Base-by-base conservation (phyloP, 1,140 invertebrate genomes). In the Pollicipes pollicipes region DNA sequence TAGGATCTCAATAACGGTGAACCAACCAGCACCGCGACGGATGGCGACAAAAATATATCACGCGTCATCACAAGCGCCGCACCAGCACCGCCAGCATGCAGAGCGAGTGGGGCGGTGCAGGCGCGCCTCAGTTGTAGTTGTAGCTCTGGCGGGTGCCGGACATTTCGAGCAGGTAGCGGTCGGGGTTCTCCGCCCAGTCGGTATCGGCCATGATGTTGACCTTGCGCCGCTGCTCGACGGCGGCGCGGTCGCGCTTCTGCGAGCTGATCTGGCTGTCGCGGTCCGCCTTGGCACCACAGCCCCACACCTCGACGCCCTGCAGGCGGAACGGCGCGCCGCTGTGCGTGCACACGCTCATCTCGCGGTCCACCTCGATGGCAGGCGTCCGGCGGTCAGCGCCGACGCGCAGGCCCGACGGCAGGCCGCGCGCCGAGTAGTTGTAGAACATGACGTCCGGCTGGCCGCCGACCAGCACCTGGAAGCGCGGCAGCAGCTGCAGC, bases 171-270 rank as follows among this genome's bases (percentile, higher is more conserved):
- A 95, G 82, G 78, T 88, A 88, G 72, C 91, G 85, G 82, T 96
- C 92, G 3, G 93, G 92, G 83, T 95, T 91, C 78, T 95, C 91
- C 73, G 91, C 83, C 92, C 92, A 95, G 78, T 93, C 91, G 0
- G 71, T 71, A 28, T 86, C 84, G 0, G 88, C 85, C 66, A 88
- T 91, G 68, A 93, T 78, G 78, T 93, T 93, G 4, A 93, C 88
- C 29, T 83, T 83, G 68, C 88, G 80, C 73, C 91, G 88, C 73
- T 87, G 85, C 79, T 95, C 91, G 0, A 87, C 88, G 80, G 94
- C 89, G 76, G 88, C 88, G 0, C 90, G 86, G 78, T 94, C 89
- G 90, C 91, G 95, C 75, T 91, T 90, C 79, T 93, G 93, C 72
- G 93, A 87, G 74, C 93, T 90, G 71, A 90, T 78, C 80, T 95